Evolutionary conservation across 1,140 invertebrate genomes (phyloP), one percentile per base, ranked within the genome.

Genomic region (Drosophila pruinosa): DNA sequence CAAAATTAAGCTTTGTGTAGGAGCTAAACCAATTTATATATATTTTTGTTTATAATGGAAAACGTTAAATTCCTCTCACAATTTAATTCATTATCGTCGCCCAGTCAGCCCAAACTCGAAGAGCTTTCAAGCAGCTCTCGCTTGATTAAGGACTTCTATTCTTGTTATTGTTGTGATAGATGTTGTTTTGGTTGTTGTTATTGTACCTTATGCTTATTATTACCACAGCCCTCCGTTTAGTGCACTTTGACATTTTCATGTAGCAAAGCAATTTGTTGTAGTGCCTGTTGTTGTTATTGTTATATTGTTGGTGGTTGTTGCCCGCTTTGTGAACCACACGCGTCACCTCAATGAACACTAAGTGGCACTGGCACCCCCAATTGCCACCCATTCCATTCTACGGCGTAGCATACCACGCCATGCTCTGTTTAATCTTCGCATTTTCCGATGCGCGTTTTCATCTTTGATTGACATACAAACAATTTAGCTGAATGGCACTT

Each of bases 381-480:
- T 10, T 10, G 26, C 36, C 65, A 15, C 36, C 7, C 4, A 15
- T 3, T n/a, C 6, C n/a, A n/a, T n/a, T n/a, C n/a, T n/a, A n/a
- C n/a, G n/a, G 36, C 21, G 26, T 28, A 6, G 3, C 31, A 34
- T 12, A n/a, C 34, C 38, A 36, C 38, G 36, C 41, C 28, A 39
- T 15, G 34, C 48, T 52, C 59, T 88, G 75, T 88, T 88, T 88
- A 88, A 88, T 88, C 88, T 88, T 88, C 82, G 82, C 82, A 88
- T 88, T 88, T 88, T 88, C 82, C 75, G 74, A 80, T 80, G 82
- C 70, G 82, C 77, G 78, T 86, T 86, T 88, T 88, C 82, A 89
- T 89, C 82, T 88, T 88, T 88, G 82, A 88, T 88, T 86, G 85
- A 89, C 86, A 82, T 71, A 86, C 86, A 89, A 89, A 89, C 86